These are phyloP conservation scores for Siderastrea siderea DNA, from an alignment of 92 coral and sea anemone genomes.

Conservation along the genomic window DNA sequence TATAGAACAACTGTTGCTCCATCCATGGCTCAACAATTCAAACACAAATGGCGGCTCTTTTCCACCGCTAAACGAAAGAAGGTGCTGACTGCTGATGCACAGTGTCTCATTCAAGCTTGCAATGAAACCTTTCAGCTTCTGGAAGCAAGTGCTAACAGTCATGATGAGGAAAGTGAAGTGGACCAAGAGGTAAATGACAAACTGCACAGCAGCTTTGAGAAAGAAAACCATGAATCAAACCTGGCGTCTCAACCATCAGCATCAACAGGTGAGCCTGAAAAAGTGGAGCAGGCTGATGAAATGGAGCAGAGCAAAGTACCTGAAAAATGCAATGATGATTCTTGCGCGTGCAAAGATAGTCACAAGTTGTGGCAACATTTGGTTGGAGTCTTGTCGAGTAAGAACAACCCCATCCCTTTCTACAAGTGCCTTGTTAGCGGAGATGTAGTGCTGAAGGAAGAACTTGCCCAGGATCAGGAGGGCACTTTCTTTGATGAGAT, in stretches of 20 bases:
- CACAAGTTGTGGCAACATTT: slow-evolving; percentile 39
- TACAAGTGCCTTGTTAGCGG: slow-evolving; percentile 38
- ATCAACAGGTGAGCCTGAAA: background rate
- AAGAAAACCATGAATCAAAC: background rate
- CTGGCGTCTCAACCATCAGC: background rate
- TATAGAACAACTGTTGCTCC: slow-evolving; percentile 42
- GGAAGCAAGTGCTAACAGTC: background rate
- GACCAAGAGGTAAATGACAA: background rate
- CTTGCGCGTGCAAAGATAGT: slow-evolving; percentile 45
- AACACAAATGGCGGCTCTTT: slow-evolving; percentile 35
- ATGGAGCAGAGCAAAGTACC: background rate
- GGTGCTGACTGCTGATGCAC: slow-evolving; percentile 1
- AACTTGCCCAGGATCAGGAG: slow-evolving; percentile 11
- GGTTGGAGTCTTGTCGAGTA: slow-evolving; percentile 31
- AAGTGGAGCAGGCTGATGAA: background rate
- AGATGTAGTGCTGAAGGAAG: slow-evolving; percentile 10
- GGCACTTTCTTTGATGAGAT: slow-evolving; percentile 37
- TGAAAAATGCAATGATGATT: slow-evolving; percentile 11
- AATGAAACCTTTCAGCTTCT: background rate
- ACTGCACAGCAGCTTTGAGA: background rate
- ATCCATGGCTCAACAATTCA: slow-evolving; percentile 36
- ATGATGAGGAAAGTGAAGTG: background rate
- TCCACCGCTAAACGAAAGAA: slow-evolving; percentile 17
- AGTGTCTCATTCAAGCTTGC: slow-evolving; percentile 27
- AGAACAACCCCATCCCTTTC: slow-evolving; percentile 46